These are phyloP conservation scores for Nymphicus hollandicus DNA, from an alignment of 2,113 vertebrate species.

Conservation along the genomic window DNA sequence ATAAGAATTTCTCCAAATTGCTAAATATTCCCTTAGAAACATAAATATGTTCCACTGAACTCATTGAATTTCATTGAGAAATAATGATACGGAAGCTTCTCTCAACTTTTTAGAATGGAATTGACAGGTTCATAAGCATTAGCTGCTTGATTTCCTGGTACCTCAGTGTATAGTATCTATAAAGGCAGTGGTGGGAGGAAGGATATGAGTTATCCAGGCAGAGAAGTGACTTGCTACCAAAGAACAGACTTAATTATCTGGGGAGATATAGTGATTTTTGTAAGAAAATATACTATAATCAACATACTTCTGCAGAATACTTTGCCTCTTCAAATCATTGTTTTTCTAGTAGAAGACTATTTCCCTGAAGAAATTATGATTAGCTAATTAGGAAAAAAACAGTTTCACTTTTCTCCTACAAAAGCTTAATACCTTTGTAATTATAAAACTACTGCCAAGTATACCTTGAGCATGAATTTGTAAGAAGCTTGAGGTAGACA, in stretches of 20 bases:
- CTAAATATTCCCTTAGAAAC: not conserved
- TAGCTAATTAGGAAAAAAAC: not conserved
- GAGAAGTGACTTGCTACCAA: not conserved
- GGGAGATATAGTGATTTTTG: not conserved
- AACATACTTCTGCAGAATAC: not conserved
- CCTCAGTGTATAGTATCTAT: not conserved
- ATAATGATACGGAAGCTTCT: not conserved
- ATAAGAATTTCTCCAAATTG: not conserved
- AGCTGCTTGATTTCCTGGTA: not conserved
- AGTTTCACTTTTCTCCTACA: not conserved
- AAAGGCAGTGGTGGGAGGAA: not conserved
- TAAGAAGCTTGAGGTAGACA: not conserved
- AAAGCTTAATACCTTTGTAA: constrained; percentile 16
- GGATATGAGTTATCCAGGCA: not conserved
- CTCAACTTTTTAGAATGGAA: not conserved
- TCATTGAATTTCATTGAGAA: not conserved
- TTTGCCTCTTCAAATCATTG: not conserved
- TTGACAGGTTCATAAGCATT: not conserved
- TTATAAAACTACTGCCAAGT: constrained; percentile 12
- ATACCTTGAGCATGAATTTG: constrained; percentile 26
- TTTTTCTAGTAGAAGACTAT: not conserved
- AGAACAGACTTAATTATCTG: not conserved
- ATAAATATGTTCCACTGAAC: not conserved
- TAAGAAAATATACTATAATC: not conserved
- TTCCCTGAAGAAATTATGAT: constrained; percentile 23